A percentile compares a stretch with the other conserved stretches of the same genome.
Conservation (phyloP, 2,888 invertebrate genomes). For the Disparrhopalites patrizii region DNA sequence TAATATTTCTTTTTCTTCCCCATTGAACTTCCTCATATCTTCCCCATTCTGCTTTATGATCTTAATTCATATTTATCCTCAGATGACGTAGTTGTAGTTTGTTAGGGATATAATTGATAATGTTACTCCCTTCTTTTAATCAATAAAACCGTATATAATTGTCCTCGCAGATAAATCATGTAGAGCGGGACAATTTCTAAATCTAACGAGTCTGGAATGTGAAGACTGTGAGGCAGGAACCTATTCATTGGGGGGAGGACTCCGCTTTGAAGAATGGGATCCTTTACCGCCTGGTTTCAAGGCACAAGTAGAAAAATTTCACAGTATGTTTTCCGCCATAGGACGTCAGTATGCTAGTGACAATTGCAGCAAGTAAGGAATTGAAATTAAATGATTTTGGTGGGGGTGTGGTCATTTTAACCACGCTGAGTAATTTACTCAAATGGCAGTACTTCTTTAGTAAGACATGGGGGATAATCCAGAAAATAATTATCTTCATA, state of each 20-base stretch:
- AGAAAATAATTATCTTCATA: no score
- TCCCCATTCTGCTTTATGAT: no score
- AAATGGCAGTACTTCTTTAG: no score
- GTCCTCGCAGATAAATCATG: conserved; percentile 53
- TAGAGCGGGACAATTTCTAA: conserved; percentile 56
- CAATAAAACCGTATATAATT: no score
- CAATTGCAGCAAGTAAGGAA: conserved; percentile 52
- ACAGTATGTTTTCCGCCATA: conserved; percentile 50
- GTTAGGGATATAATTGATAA: no score
- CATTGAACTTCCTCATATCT: no score
- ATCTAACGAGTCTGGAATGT: conserved; percentile 56
- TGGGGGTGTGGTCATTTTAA: no score
- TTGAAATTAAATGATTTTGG: no score
- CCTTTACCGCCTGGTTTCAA: conserved; percentile 55
- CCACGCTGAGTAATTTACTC: no score
- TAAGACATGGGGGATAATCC: no score
- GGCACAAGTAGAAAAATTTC: conserved; percentile 51
- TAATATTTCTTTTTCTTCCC: conserved; percentile 50
- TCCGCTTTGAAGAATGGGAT: conserved; percentile 56
- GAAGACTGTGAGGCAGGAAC: conserved; percentile 56
- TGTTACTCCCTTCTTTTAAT: neutral
- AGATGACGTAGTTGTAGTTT: no score
- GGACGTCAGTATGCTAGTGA: conserved; percentile 49
- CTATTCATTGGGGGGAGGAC: conserved; percentile 59
- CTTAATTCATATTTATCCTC: no score